A percentile compares a stretch with the other conserved stretches of the same genome.
phyloP scores from a whole-genome alignment of 2,797 vertebrate species.

The Thripadectes ignobilis region DNA sequence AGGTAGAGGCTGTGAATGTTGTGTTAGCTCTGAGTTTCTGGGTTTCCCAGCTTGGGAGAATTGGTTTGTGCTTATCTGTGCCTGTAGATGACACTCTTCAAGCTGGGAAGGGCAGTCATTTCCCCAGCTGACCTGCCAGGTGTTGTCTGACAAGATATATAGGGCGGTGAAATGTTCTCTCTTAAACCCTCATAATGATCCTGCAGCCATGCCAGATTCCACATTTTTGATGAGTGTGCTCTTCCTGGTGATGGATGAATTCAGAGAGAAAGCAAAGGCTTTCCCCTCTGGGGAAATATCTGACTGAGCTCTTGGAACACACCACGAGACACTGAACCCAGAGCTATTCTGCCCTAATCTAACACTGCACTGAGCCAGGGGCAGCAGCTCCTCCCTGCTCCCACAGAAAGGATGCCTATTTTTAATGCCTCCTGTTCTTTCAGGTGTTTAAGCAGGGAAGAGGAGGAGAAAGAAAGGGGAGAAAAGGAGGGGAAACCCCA shows the following conservation, averaged over 20 bases:
- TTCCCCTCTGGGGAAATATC: conserved; percentile 23
- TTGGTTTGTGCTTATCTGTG: not conserved
- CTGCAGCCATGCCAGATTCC: not conserved
- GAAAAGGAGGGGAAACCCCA: fast-evolving
- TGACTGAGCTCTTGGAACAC: not conserved
- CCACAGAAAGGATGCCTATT: not conserved
- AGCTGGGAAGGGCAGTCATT: not conserved
- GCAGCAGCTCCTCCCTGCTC: not conserved
- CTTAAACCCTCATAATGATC: not conserved
- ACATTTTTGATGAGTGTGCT: not conserved
- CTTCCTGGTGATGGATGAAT: conserved; percentile 1
- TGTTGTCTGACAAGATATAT: not conserved
- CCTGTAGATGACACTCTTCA: not conserved
- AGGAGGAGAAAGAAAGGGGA: not conserved
- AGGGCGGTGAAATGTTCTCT: not conserved
- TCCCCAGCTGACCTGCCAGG: not conserved
- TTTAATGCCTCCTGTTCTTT: not conserved
- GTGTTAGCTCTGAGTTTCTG: not conserved
- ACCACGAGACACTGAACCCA: not conserved
- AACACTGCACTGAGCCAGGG: not conserved
- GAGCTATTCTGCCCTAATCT: not conserved
- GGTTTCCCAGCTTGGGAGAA: not conserved
- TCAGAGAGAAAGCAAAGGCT: conserved; percentile 20
- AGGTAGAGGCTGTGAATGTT: not conserved
- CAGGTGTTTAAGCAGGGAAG: not conserved